phyloP scores from a whole-genome alignment of 2,888 invertebrate genomes.

The Tenthredo amoena region DNA sequence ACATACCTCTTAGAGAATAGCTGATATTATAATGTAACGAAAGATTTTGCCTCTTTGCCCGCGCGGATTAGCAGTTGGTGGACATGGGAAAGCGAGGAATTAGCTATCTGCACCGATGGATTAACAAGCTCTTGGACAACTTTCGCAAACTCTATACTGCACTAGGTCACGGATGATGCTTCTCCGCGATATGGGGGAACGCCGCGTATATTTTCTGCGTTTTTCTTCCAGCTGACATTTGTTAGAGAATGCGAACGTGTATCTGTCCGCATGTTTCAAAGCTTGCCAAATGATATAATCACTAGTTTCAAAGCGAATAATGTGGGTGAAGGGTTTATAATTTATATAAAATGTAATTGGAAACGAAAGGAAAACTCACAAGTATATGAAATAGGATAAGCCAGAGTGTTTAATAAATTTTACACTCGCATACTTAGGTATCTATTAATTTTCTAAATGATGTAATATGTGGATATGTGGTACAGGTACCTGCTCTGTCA shows the following conservation, averaged over 20 bases:
- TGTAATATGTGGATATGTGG: not conserved
- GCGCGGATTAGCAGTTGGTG: not conserved
- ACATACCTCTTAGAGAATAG: not conserved
- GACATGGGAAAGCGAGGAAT: slow-evolving; percentile 4
- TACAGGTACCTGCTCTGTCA: not conserved
- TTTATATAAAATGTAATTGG: not conserved
- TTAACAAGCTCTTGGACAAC: slow-evolving; percentile 34
- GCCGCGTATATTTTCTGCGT: not conserved
- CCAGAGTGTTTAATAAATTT: not conserved
- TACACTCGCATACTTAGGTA: not conserved
- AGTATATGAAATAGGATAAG: not conserved
- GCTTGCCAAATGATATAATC: not conserved
- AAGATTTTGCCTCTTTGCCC: not conserved
- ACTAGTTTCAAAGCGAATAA: not conserved
- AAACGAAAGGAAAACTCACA: not conserved
- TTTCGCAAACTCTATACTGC: slow-evolving; percentile 34
- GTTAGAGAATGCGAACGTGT: not conserved
- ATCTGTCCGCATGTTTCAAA: not conserved
- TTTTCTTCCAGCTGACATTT: not conserved
- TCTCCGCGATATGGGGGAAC: not conserved
- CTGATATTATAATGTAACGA: not conserved
- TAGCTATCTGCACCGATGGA: not conserved
- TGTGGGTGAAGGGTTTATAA: not conserved
- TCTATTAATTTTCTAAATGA: not conserved
- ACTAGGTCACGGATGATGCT: slow-evolving; percentile 37